These are phyloP conservation scores for Cryptocheilus praepositus DNA, from an alignment of 2,888 invertebrate genomes.

Conservation along the genomic window DNA sequence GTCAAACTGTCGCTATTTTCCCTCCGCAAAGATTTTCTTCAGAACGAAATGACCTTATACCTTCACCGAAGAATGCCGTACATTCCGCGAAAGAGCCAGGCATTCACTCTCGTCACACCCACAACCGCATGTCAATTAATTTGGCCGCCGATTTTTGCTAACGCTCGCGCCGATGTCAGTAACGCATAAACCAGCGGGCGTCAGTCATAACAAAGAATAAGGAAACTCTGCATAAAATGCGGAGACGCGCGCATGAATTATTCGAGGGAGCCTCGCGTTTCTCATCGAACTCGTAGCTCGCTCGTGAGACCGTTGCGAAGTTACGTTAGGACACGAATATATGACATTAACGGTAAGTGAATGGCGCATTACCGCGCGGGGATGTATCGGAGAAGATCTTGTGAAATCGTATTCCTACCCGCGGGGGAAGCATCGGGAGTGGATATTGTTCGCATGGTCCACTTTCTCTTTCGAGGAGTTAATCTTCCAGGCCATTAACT, in stretches of 20 bases:
- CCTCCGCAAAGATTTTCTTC: too few relatives aligned
- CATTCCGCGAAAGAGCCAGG: too few relatives aligned
- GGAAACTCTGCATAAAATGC: background rate
- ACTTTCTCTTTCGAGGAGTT: slow-evolving; percentile 41
- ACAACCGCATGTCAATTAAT: too few relatives aligned
- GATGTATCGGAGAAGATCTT: slow-evolving; percentile 26
- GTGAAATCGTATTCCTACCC: slow-evolving; percentile 30
- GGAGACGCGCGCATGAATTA: slow-evolving; percentile 2
- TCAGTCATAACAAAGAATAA: too few relatives aligned
- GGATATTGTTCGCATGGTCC: slow-evolving; percentile 35
- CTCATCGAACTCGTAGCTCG: background rate
- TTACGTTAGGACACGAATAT: background rate
- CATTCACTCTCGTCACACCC: too few relatives aligned
- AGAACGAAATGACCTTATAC: too few relatives aligned
- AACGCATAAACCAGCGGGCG: background rate
- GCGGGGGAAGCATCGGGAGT: slow-evolving; percentile 10
- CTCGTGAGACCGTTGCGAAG: background rate
- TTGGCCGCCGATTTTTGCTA: too few relatives aligned
- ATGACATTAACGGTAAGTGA: slow-evolving; percentile 20
- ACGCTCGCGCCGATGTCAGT: too few relatives aligned
- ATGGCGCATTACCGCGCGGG: background rate
- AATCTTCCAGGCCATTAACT: slow-evolving; percentile 29
- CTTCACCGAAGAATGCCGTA: too few relatives aligned
- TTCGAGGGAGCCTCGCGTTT: slow-evolving; percentile 4
- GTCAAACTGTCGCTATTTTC: too few relatives aligned